Conservation (phyloP, 2,797 vertebrate genomes). For the Antennarius maculatus region DNA sequence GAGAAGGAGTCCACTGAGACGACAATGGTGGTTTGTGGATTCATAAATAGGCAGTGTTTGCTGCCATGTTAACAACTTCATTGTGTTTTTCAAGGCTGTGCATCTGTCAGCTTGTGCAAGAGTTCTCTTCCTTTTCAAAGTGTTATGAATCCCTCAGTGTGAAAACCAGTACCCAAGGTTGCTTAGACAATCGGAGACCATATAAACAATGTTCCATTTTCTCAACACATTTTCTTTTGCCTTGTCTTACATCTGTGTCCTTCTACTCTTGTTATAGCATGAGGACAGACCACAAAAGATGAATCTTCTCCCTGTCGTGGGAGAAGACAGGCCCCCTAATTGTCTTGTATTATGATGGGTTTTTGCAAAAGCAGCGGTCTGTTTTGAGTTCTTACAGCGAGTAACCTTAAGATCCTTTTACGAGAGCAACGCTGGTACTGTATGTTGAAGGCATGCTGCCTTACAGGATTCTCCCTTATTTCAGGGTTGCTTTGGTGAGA, state of each 20-base stretch:
- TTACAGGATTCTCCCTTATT: background rate
- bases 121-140: background rate
- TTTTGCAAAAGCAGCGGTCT: background rate
- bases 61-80: background rate
- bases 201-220: background rate
- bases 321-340: too few species aligned
- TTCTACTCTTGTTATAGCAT: background rate
- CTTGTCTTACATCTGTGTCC: too few species aligned
- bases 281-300: background rate
- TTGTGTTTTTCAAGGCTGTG: background rate
- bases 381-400: background rate
- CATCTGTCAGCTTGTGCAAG: background rate
- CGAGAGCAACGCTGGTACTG: background rate
- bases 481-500: background rate
- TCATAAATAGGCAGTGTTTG: background rate
- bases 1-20: background rate
- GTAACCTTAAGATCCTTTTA: background rate
- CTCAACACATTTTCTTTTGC: background rate
- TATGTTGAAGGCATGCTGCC: background rate
- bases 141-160: background rate
- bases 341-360: background rate
- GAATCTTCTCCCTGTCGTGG: background rate
- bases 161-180: background rate
- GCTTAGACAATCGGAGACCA: background rate
- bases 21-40: background rate